Base-by-base conservation (phyloP, 2,797 vertebrate species). In the Stomatorhinus walkeri region DNA sequence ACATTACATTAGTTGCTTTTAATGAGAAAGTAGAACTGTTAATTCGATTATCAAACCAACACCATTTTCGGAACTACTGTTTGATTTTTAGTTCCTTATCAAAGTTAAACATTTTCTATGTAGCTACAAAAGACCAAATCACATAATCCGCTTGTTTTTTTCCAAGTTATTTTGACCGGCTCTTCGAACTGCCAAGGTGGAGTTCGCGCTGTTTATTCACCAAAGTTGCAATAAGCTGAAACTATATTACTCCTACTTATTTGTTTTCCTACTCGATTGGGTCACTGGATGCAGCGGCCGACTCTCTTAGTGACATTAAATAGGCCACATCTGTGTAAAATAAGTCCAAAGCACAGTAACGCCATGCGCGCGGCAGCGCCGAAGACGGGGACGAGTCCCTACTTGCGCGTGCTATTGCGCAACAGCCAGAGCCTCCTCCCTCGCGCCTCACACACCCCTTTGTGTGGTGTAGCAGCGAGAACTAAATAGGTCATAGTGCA, bases 351-450 rank as follows among this genome's bases (percentile, higher is more conserved):
- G 32, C 32, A 16, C 32, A 43, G 19, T 40, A 79, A 79, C 19
- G 72, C 36, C 1, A 40, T 3, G 12, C 19, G 2, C 36, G 16
- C 40, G 6, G 81, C 46, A 22, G 48, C 22, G 52, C 7, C 40
- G 36, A 48, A 43, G 56, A 54, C 9, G 4, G 2, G 48, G 24
- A 52, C 56, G 7, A 51, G n/a, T 24, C 49, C 72, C 61, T 22
- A 14, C 32, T 36, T 54, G 85, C 36, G 7, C 8, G 10, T 40
- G 24, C 59, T 87, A 16, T 89, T 84, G 19, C 7, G 22, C 87
- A 88, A 87, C 19, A 87, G 40, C 92, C 90, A 86, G 12, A n/a
- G n/a, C 28, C 9, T 22, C 16, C 46, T 51, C 87, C 61, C 22
- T 68, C 14, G 28, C 43, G 46, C 14, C 16, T 14, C 14, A 79